phyloP scores from a whole-genome alignment of 1,140 invertebrate genomes.

The Hestina assimilis region DNA sequence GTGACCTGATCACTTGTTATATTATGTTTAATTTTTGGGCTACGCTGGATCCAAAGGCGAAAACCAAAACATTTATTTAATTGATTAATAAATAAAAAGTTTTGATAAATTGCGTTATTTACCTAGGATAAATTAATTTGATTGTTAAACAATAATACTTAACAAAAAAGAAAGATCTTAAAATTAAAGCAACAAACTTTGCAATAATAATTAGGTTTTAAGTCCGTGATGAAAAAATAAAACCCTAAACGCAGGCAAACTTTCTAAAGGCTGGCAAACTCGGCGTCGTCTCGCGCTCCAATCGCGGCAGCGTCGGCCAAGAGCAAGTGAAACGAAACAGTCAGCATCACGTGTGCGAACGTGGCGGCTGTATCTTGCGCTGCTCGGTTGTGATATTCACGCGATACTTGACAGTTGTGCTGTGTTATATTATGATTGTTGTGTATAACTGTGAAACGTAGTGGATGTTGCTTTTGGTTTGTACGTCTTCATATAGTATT shows the following conservation, averaged over 20 bases:
- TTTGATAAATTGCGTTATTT: too few relatives aligned
- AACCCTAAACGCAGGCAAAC: constrained; percentile 31
- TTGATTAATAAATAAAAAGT: too few relatives aligned
- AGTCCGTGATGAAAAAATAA: neutral
- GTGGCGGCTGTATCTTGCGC: constrained; percentile 46
- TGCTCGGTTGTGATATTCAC: constrained; percentile 48
- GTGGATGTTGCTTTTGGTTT: constrained; percentile 49
- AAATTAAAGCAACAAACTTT: neutral
- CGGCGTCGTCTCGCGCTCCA: constrained; percentile 47
- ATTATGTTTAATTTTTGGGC: too few relatives aligned
- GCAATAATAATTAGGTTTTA: too few relatives aligned
- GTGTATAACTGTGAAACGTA: constrained; percentile 56
- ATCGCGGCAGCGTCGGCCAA: constrained; percentile 54
- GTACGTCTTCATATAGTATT: constrained; percentile 42
- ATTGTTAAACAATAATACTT: too few relatives aligned
- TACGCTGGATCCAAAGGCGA: too few relatives aligned
- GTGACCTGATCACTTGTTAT: too few relatives aligned
- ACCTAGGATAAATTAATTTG: too few relatives aligned
- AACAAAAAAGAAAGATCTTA: too few relatives aligned
- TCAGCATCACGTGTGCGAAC: constrained; percentile 71
- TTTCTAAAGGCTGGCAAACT: constrained; percentile 44
- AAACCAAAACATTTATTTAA: too few relatives aligned
- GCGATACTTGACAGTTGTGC: constrained; percentile 66
- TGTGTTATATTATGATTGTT: constrained; percentile 60
- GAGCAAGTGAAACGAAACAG: constrained; percentile 65